These are phyloP conservation scores for Saccostrea glomerata DNA, from an alignment of 1,140 invertebrate species.

Conservation along the genomic window DNA sequence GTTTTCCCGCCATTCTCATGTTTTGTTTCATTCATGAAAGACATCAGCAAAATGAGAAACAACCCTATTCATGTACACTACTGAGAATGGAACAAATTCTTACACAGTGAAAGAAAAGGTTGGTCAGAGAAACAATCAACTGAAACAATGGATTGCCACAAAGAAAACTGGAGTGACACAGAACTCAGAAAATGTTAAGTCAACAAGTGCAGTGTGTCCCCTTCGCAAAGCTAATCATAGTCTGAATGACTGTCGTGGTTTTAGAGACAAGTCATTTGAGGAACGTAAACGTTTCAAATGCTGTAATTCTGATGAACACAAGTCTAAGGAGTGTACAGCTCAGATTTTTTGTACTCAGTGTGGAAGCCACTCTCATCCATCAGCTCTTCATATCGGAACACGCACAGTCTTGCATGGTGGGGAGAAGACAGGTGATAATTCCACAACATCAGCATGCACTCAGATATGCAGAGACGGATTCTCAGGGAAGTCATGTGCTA, in stretches of 20 bases:
- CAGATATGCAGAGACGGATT: too few species aligned
- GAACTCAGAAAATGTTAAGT: not conserved
- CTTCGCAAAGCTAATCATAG: not conserved
- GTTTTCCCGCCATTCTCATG: conserved; percentile 48
- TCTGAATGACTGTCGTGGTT: conserved; percentile 5
- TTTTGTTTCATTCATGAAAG: conserved; percentile 15
- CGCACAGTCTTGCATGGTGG: too few species aligned
- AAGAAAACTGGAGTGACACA: not conserved
- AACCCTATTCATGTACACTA: conserved; percentile 37
- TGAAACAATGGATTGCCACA: not conserved
- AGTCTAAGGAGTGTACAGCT: too few species aligned
- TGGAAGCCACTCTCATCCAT: too few species aligned
- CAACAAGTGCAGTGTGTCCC: not conserved
- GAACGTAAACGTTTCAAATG: not conserved
- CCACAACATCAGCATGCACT: too few species aligned
- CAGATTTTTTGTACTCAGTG: too few species aligned
- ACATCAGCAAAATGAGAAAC: conserved; percentile 42
- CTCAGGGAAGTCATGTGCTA: too few species aligned
- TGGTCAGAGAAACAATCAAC: not conserved
- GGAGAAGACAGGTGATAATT: too few species aligned
- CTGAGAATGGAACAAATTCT: not conserved
- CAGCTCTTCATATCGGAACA: too few species aligned
- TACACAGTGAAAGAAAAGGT: not conserved
- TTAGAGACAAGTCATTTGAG: not conserved
- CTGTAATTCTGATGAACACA: too few species aligned